Base-by-base conservation (phyloP, 1,140 invertebrate species). In the Drosophila navojoa region DNA sequence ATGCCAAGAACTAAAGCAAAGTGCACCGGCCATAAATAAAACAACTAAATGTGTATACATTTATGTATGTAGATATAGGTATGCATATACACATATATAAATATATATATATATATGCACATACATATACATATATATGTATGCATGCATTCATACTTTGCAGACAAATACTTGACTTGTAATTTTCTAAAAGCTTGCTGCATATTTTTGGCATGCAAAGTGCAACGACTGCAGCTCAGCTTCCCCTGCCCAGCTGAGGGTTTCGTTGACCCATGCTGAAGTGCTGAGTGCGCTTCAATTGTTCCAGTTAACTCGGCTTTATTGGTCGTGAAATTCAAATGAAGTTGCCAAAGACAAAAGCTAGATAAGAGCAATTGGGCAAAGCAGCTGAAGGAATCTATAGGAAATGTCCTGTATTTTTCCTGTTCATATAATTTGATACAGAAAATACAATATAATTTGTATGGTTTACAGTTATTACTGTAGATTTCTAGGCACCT, bases 131-230 rank as follows among this genome's bases (percentile, higher is more conserved):
- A 45, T 58, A 66, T 64, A 64, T 60, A 57, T 61, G 70, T 59
- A 50, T 35, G 32, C 27, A 25, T 52, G 44, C 42, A 13, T 27
- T 9, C 38, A 11, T 59, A 32, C 29, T 45, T 9, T 38, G 42
- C 32, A 32, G 66, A 52, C 62, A 68, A 84, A 66, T 44, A 54
- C 57, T 84, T 69, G 72, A 76, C 77, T 84, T 84, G 81, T 84
- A 84, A 85, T 84, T 84, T 84, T 85, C 59, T 85, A 79, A 84
- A 85, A 85, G 81, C 80, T 84, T 84, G 64, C 76, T 80, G 81
- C 81, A 84, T 84, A 84, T 85, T 84, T 84, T 77, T 73, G 71
- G 64, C 81, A 85, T 86, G 53, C 58, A 50, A 85, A 84, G 79
- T 85, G 77, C 80, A 84, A 47, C 57, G 55, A 47, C 71, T 68